A percentile compares a stretch with the other conserved stretches of the same genome.
Conservation (phyloP, 2,888 invertebrate species). For the Euspilapteryx auroguttella region DNA sequence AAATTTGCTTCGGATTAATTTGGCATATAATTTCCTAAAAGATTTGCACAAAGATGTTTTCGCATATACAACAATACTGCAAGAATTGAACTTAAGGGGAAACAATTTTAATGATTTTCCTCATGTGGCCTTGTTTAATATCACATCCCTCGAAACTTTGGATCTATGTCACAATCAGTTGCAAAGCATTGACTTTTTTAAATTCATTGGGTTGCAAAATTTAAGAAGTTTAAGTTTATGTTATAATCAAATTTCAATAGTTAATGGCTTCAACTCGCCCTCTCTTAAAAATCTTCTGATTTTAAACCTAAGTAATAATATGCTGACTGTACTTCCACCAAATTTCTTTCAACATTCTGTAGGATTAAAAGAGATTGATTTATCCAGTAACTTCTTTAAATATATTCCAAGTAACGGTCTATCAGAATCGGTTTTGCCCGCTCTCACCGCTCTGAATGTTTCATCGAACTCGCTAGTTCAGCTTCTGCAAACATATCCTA, state of each 20-base stretch:
- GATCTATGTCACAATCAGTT: slow-evolving; percentile 71
- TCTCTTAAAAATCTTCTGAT: slow-evolving; percentile 73
- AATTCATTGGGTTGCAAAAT: slow-evolving; percentile 73
- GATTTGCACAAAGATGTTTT: slow-evolving; percentile 74
- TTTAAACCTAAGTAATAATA: slow-evolving; percentile 77
- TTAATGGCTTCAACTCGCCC: slow-evolving; percentile 76
- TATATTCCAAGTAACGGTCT: slow-evolving; percentile 78
- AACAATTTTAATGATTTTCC: slow-evolving; percentile 78
- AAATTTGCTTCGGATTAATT: slow-evolving; percentile 72
- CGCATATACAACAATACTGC: slow-evolving; percentile 71
- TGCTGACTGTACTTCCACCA: slow-evolving; percentile 73
- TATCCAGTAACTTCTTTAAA: slow-evolving; percentile 77
- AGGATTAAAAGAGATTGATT: slow-evolving; percentile 72
- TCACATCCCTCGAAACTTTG: slow-evolving; percentile 73
- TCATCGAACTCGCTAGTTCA: slow-evolving; percentile 79
- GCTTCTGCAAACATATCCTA: slow-evolving; percentile 71
- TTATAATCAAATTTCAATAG: slow-evolving; percentile 72
- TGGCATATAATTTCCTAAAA: slow-evolving; percentile 70
- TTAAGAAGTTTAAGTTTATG: slow-evolving; percentile 74
- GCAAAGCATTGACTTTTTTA: slow-evolving; percentile 73
- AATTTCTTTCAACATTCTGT: slow-evolving; percentile 79
- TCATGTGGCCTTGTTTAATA: slow-evolving; percentile 75
- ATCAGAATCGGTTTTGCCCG: slow-evolving; percentile 73
- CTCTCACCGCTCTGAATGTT: slow-evolving; percentile 76
- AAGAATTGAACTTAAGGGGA: slow-evolving; percentile 73